Percentiles rank a stretch among this genome's conserved stretches.
Evolutionary conservation across 2,888 invertebrate genomes (phyloP).

Genomic region (Ochropleura plecta): DNA sequence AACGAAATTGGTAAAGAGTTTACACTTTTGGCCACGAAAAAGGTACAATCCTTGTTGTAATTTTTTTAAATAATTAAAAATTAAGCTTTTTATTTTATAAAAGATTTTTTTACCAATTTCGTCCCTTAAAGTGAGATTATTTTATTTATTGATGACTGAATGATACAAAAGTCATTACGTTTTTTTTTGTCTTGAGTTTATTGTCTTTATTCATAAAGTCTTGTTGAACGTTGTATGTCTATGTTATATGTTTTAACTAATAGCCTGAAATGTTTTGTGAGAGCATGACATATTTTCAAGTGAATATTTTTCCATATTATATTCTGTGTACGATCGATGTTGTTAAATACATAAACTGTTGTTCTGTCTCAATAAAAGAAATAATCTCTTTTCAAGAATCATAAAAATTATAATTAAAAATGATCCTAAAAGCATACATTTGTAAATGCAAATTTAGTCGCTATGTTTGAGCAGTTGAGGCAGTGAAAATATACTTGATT

Average conservation of each 20-base stretch:
- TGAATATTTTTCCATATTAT: slow-evolving; percentile 66
- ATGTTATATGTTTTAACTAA: slow-evolving; percentile 85
- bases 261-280: slow-evolving; percentile 82
- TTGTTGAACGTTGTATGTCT: slow-evolving; percentile 80
- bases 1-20: slow-evolving; percentile 73
- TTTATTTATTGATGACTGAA: slow-evolving; percentile 82
- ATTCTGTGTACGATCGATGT: slow-evolving; percentile 65
- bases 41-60: not conserved
- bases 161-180: slow-evolving; percentile 44
- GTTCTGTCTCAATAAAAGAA: slow-evolving; percentile 78
- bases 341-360: slow-evolving; percentile 59
- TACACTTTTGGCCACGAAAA: slow-evolving; percentile 48
- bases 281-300: slow-evolving; percentile 79
- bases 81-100: not conserved
- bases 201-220: slow-evolving; percentile 58
- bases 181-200: slow-evolving; percentile 64
- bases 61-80: no score
- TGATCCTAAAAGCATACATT: slow-evolving; percentile 80
- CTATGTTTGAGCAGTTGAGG: slow-evolving; percentile 78
- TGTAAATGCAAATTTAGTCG: slow-evolving; percentile 84
- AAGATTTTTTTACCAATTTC: slow-evolving; percentile 73
- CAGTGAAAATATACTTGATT: slow-evolving; percentile 51
- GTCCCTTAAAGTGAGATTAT: slow-evolving; percentile 83
- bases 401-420: slow-evolving; percentile 68
- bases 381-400: slow-evolving; percentile 82